phyloP scores from a whole-genome alignment of 2,797 vertebrate genomes.

The Hypotaenidia okinawae region DNA sequence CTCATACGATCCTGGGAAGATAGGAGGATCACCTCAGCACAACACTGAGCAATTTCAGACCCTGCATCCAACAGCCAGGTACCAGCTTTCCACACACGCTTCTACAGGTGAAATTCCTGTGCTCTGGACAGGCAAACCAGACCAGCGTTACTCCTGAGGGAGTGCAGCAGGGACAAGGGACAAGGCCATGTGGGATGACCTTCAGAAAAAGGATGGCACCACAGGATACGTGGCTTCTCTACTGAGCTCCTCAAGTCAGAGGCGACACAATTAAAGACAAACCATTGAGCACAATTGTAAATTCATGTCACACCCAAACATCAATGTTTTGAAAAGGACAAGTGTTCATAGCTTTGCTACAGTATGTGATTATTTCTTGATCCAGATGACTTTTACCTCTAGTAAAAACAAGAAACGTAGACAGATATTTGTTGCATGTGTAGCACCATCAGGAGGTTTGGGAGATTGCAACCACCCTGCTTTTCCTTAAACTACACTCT shows the following conservation, averaged over 20 bases:
- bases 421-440: not conserved
- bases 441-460: not conserved
- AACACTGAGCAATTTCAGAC: not conserved
- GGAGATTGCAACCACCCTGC: not conserved
- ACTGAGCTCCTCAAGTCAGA: not conserved
- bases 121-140: not conserved
- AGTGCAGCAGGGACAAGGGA: not conserved
- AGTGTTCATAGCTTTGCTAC: not conserved
- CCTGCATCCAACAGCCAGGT: not conserved
- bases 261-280: not conserved
- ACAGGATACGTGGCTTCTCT: not conserved
- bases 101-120: not conserved
- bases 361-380: not conserved
- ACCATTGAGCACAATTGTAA: not conserved
- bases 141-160: not conserved
- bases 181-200: accelerated
- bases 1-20: not conserved
- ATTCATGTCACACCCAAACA: not conserved
- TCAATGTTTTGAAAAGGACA: not conserved
- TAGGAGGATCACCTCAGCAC: not conserved
- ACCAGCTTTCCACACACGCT: not conserved
- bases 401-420: not conserved
- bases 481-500: not conserved
- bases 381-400: not conserved
- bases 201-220: not conserved